phyloP scores from a whole-genome alignment of 2,888 invertebrate species.

The Lamellibrachia columna region DNA sequence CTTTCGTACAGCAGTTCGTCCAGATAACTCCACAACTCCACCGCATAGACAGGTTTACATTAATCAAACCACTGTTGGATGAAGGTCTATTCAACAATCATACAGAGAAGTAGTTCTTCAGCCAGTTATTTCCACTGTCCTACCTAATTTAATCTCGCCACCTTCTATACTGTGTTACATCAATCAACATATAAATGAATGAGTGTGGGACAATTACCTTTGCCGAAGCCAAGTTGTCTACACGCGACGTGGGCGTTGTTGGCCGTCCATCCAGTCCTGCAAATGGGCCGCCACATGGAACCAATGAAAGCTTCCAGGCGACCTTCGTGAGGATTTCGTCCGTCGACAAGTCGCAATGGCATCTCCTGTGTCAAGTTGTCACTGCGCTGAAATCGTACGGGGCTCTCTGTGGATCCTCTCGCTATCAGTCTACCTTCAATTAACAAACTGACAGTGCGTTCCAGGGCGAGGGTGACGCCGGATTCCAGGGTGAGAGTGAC shows the following conservation, averaged over 20 bases:
- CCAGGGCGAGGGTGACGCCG: slow-evolving; percentile 23
- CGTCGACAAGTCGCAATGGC: background rate
- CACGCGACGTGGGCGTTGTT: background rate
- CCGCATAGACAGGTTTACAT: no score
- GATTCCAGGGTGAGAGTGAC: slow-evolving; percentile 25
- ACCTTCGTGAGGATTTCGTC: background rate
- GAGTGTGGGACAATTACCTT: background rate
- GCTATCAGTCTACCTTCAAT: background rate
- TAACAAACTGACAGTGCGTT: background rate
- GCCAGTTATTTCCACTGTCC: no score
- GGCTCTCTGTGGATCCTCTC: background rate
- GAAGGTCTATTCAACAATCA: no score
- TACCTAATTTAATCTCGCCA: no score
- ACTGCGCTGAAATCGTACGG: background rate
- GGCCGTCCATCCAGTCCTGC: background rate
- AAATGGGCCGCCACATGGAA: background rate
- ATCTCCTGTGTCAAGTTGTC: no score
- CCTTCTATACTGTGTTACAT: no score
- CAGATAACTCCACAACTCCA: no score
- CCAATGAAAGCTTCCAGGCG: background rate
- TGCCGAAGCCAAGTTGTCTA: background rate
- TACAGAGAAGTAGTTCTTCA: no score
- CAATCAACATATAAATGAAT: no score
- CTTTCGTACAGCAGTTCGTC: no score
- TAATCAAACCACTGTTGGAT: no score